Evolutionary conservation across 2,888 invertebrate genomes (phyloP), one percentile per base, ranked within the genome.

Genomic region (Nomada hirtipes): DNA sequence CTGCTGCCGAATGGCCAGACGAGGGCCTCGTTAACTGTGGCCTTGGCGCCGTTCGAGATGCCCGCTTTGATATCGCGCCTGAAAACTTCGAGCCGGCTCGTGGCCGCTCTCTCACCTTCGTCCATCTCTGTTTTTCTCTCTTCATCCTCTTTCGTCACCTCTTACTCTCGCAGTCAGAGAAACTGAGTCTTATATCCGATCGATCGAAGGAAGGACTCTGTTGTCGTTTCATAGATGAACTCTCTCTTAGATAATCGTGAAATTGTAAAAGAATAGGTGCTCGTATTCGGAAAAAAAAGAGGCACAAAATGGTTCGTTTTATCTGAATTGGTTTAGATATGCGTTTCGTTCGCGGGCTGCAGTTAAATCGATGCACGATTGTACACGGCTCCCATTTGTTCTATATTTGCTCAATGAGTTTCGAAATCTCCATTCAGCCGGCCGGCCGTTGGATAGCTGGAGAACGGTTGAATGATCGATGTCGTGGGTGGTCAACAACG

Each of bases 41-140:
- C 91, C 91, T 92, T 92, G 91, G 91, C 90, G 91, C 91, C 91
- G 89, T 65, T 82, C 80, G 86, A 92, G 92, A 92, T 92, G 89
- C 87, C 87, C 89, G 87, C 87, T 86, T 90, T 88, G 92, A 92
- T 92, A 92, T 88, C 85, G 88, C 82, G 82, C 57, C 78, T 87
- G 80, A 89, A 83, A 86, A 89, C 76, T 83, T 76, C 61, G 20
- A 65, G 67, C 78, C 72, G 78, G 79, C 82, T 75, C 79, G 84
- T 79, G 81, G 61, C 65, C 70, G 75, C 77, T 82, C 76, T 80
- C 83, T 74, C 79, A 72, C 76, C 26, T 79, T 74, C 73, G 42
- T 69, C 42, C 23, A 26, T 53, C 26, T 53, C 59, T 52, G 15
- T 53, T 42, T 23, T 57, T 11, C 7, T 13, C 29, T 18, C n/a